Conservation (phyloP, 2,888 invertebrate species). For the Portevinia maculata region DNA sequence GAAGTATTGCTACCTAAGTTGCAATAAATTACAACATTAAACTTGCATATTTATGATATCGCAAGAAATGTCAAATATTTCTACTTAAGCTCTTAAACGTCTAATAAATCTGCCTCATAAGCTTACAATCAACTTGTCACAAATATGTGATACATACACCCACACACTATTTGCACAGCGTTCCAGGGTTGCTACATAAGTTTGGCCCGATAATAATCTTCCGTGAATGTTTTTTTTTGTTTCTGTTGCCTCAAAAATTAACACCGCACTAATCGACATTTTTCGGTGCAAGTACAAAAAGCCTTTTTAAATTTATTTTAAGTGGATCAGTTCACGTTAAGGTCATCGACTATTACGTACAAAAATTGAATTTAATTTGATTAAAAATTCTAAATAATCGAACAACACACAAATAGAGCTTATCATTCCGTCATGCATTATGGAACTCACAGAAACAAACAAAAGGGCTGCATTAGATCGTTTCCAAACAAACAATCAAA, state of each 20-base stretch:
- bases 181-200: slow-evolving; percentile 9
- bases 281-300: not conserved
- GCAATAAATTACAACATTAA: no score
- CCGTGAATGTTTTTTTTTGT: not conserved
- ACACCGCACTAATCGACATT: slow-evolving; percentile 2
- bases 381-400: slow-evolving; percentile 57
- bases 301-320: not conserved
- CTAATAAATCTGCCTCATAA: slow-evolving; percentile 25
- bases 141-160: slow-evolving; percentile 30
- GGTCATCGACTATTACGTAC: slow-evolving; percentile 21
- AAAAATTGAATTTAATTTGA: slow-evolving; percentile 34
- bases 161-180: slow-evolving; percentile 29
- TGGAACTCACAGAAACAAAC: not conserved
- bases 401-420: slow-evolving; percentile 28
- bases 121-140: slow-evolving; percentile 19
- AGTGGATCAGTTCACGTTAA: slow-evolving; percentile 18
- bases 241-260: slow-evolving; percentile 9
- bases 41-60: no score
- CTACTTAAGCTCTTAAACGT: no score
- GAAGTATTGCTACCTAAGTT: no score
- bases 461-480: slow-evolving; percentile 22
- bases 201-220: slow-evolving; percentile 1
- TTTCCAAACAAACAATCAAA: slow-evolving; percentile 36
- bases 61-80: no score
- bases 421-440: slow-evolving; percentile 40